Conservation (phyloP, 2,888 invertebrate genomes). For the Byasa hedistus region DNA sequence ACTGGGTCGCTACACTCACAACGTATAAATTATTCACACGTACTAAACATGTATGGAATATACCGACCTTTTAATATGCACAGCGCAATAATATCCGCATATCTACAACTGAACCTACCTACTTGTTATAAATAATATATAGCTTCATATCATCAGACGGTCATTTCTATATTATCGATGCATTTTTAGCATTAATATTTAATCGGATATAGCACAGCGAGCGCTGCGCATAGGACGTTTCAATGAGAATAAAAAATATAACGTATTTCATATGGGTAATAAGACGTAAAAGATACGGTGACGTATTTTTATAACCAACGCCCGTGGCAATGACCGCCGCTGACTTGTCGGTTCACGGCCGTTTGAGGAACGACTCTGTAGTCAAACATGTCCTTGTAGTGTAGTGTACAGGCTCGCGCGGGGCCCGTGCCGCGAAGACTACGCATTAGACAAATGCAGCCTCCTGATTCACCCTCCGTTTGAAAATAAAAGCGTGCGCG, state of each 20-base stretch:
- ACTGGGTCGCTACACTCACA: not conserved
- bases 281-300: slow-evolving; percentile 50
- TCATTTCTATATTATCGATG: slow-evolving; percentile 5
- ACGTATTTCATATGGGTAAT: slow-evolving; percentile 28
- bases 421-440: not conserved
- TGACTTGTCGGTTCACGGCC: slow-evolving; percentile 70
- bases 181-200: slow-evolving; percentile 5
- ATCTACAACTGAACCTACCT: slow-evolving; percentile 1
- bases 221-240: slow-evolving; percentile 10
- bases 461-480: slow-evolving; percentile 56
- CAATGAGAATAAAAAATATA: slow-evolving; percentile 17
- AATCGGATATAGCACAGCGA: slow-evolving; percentile 8
- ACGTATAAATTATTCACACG: not conserved
- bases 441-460: slow-evolving; percentile 21
- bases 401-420: slow-evolving; percentile 7
- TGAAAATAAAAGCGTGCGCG: slow-evolving; percentile 61
- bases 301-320: slow-evolving; percentile 70
- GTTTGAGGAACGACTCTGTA: slow-evolving; percentile 59
- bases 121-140: slow-evolving; percentile 3
- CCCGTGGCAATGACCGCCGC: slow-evolving; percentile 75
- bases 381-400: slow-evolving; percentile 34
- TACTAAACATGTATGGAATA: slow-evolving; percentile 11
- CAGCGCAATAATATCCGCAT: slow-evolving; percentile 8
- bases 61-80: slow-evolving; percentile 11
- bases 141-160: not conserved